phyloP scores from a whole-genome alignment of 2,797 vertebrate genomes.

The Fundulus diaphanus region DNA sequence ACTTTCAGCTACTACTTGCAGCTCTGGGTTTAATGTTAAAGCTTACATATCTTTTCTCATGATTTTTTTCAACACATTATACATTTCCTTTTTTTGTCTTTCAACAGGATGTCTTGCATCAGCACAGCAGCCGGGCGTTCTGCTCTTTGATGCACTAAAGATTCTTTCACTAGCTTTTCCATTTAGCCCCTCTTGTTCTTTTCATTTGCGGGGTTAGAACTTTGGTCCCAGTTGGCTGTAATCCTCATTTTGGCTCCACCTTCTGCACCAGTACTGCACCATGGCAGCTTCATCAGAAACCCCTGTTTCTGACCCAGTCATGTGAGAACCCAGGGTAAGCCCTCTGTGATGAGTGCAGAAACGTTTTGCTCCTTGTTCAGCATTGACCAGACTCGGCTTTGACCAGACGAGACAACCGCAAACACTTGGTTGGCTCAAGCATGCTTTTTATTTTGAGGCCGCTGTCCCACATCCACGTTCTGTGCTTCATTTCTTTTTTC shows the following conservation, averaged over 20 bases:
- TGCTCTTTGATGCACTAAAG: conserved; percentile 30
- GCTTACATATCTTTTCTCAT: neutral
- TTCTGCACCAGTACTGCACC: conserved; percentile 33
- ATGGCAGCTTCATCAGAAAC: conserved; percentile 44
- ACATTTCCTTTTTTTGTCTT: conserved; percentile 20
- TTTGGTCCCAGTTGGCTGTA: conserved; percentile 50
- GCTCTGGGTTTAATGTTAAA: conserved; percentile 2
- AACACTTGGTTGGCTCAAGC: conserved; percentile 71
- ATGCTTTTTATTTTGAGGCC: conserved; percentile 57
- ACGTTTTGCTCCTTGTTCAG: conserved; percentile 60
- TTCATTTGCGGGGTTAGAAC: conserved; percentile 41
- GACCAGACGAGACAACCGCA: conserved; percentile 78
- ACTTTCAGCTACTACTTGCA: neutral
- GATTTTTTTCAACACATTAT: conserved; percentile 17
- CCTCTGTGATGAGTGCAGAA: conserved; percentile 47
- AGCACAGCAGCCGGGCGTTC: conserved; percentile 22
- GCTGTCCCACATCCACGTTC: conserved; percentile 71
- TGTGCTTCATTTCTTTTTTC: conserved; percentile 75
- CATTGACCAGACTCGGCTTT: conserved; percentile 70
- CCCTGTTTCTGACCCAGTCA: conserved; percentile 49
- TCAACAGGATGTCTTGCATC: conserved; percentile 40
- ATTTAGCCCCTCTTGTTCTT: conserved; percentile 41
- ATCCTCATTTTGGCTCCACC: conserved; percentile 45
- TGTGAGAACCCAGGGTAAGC: conserved; percentile 49
- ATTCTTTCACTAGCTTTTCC: conserved; percentile 31